Evolutionary conservation across 2,888 invertebrate species (phyloP), one percentile per base, ranked within the genome.

Genomic region (Phania funesta): DNA sequence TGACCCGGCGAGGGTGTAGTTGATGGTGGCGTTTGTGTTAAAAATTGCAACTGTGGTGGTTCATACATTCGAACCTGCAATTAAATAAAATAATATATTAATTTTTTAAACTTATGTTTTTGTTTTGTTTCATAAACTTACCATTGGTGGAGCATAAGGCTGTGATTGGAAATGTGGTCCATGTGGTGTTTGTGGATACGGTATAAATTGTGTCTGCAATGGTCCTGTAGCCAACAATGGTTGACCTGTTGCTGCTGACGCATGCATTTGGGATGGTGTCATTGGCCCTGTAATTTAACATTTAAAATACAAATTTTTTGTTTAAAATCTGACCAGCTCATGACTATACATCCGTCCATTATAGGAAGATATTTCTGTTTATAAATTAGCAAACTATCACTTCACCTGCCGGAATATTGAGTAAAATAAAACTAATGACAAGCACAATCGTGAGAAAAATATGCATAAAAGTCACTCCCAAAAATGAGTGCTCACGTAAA

Each of bases 171-270:
- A 93, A 88, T 88, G 92, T 90, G 84, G 91, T 90, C 91, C 92
- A 92, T 90, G 91, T 86, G 88, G 91, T 84, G 93, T 92, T 89
- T 93, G 94, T 87, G 93, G 93, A 91, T 94, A 93, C 84, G 93
- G 93, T 88, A 94, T 92, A 90, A 93, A 93, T 85, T 93, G 95
- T 88, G 83, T 67, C 50, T 94, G 95, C 88, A 96, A 92, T 11
- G 96, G 95, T 20, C 95, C 95, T 22, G 96, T 95, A 46, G 97
- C 95, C 86, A 97, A 91, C 77, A 97, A 92, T 4, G 97, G 97
- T 90, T 96, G 97, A 0, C 97, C 97, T 44, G 96, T 96, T 68
- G 91, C 91, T 75, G 90, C 84, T 32, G 94, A 93, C 74, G 95
- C 95, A 88, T 96, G 96, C 93, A 97, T 95, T 87, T 95, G 94